Base-by-base conservation (phyloP, 1,140 invertebrate genomes). In the Pseudomyrmex sp. region DNA sequence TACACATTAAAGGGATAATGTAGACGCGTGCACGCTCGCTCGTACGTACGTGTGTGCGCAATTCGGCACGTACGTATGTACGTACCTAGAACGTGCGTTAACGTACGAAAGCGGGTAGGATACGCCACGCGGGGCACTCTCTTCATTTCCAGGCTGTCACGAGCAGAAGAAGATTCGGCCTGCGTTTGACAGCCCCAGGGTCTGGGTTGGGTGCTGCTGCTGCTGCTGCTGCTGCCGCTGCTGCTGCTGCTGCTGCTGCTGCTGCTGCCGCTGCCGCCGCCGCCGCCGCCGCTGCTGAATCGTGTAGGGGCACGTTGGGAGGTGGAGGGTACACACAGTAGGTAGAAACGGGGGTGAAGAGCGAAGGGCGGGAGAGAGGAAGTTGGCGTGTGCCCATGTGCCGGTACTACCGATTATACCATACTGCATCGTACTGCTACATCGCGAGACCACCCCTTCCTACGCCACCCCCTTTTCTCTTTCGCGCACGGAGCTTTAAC, bases 101-200 rank as follows among this genome's bases (percentile, higher is more conserved):
- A 87, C 85, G 87, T 89, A 89, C 88, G 88, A 89, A 88, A 89
- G 85, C 88, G 87, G 85, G 85, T 89, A 89, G 88, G 88, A 89
- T 89, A 89, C 87, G 87, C 87, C 82, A 86, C 85, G 82, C 87
- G 85, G 92, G 91, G 92, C 90, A 93, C 93, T 94, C 93, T 94
- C 94, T 94, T 94, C 94, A 94, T 94, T 94, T 94, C 93, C 94
- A 94, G 94, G 92, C 94, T 94, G 94, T 94, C 94, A 94, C 92
- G 91, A 94, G 88, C 94, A 94, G 93, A 94, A 94, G 93, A 94
- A 94, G 94, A 94, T 94, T 94, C 92, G 92, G 92, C 84, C 93
- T 94, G 94, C 92, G 93, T 94, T 94, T 94, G 94, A 94, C 94
- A 94, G 93, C 92, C 93, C 92, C 92, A 93, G 92, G 92, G 92